Conservation (phyloP, 2,888 invertebrate genomes). For the Drosophila emarginata region DNA sequence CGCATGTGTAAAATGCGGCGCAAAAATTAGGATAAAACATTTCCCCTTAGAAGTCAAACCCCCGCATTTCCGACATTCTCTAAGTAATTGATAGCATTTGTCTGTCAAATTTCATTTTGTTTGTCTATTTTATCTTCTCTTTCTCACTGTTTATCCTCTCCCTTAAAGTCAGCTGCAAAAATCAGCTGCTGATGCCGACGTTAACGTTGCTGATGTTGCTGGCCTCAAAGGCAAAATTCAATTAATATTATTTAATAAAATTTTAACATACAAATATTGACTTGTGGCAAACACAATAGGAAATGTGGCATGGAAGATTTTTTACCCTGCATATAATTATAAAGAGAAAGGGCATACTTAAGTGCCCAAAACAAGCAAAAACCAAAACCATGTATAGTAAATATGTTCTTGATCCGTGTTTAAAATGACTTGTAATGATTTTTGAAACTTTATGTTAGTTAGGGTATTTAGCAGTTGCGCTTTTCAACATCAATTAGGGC, state of each 20-base stretch:
- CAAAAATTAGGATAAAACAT: constrained; percentile 43
- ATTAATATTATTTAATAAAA: constrained; percentile 63
- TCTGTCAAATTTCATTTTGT: constrained; percentile 41
- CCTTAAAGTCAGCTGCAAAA: constrained; percentile 45
- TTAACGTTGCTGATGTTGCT: constrained; percentile 45
- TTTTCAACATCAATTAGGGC: background rate
- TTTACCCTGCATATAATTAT: constrained; percentile 12
- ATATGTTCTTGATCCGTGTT: too few species aligned
- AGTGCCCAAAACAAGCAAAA: too few species aligned
- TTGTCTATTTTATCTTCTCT: constrained; percentile 25
- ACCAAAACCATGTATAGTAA: too few species aligned
- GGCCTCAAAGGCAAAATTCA: constrained; percentile 54
- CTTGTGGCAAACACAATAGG: constrained; percentile 27
- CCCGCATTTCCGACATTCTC: background rate
- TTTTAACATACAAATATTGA: constrained; percentile 50
- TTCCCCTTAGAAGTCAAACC: constrained; percentile 23
- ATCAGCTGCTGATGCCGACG: constrained; percentile 55
- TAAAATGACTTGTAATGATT: too few species aligned
- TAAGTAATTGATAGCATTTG: constrained; percentile 33
- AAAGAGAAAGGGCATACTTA: background rate
- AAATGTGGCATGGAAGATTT: constrained; percentile 39
- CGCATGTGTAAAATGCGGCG: constrained; percentile 62
- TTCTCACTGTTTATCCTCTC: constrained; percentile 8
- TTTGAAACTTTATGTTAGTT: background rate
- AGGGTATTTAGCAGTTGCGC: background rate